Evolutionary conservation across 2,113 vertebrate genomes (phyloP), one percentile per base, ranked within the genome.

Genomic region (human): DNA sequence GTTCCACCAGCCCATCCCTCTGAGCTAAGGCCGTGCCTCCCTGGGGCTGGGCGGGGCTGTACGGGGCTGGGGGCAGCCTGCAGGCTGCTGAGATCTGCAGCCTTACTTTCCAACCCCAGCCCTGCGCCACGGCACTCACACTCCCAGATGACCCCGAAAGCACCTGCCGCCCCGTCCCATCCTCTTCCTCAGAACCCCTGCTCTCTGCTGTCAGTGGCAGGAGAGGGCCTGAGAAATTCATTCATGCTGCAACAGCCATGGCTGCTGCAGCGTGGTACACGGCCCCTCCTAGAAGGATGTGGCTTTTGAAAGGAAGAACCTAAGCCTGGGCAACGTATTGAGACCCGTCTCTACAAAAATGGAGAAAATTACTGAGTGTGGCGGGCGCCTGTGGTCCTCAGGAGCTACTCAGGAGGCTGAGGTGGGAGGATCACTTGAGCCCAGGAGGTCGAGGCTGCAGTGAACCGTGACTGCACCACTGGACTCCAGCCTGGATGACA

Each of bases 31-130:
- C 9, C 0, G 7, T 17, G 35, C n/a, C 43, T 27, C 80, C 55
- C 30, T 2, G 32, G 80, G 45, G 30, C n/a, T 35, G 20, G 78
- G 72, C 0, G 1, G 2, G 45, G 45, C 45, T 45, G 2, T 45
- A 43, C 45, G 45, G 45, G 45, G 76, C 8, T 18, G 45, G 75
- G 16, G 45, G 48, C 48, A 23, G 70, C 38, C 11, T 13, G 11
- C 4, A 0, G 43, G 16, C 45, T 1, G 4, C 10, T 22, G 25
- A 5, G 38, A 14, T 2, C 45, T 18, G 1, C 3, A 27, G 13
- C 43, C 40, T 2, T 18, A 64, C 0, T 23, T 14, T 12, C 57
- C 16, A 11, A 5, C 27, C 11, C 48, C 32, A 23, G 90, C 23
- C 14, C 38, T 35, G 14, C 1, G 0, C 13, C 22, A 0, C 32